Percentiles rank a stretch among this genome's conserved stretches.
These are phyloP conservation scores for Nannobrachium achirus DNA, from an alignment of 2,113 vertebrate species.

Conservation along the genomic window DNA sequence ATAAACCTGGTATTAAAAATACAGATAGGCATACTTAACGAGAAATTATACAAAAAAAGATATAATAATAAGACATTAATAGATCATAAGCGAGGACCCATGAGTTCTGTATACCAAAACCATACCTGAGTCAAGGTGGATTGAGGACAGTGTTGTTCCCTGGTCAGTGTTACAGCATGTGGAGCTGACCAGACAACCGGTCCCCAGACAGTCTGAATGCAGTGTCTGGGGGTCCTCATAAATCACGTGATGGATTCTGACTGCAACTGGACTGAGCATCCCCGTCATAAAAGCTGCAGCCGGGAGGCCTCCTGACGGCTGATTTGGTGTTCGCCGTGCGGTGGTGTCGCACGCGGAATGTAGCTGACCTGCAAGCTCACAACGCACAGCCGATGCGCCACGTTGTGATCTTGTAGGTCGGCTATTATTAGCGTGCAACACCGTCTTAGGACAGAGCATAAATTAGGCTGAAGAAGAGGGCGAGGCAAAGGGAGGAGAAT, in stretches of 20 bases:
- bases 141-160: not conserved
- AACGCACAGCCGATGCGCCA: no score
- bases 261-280: not conserved
- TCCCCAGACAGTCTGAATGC: not conserved
- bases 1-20: not conserved
- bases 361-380: no score
- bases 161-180: not conserved
- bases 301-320: not conserved
- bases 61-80: no score
- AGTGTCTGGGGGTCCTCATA: not conserved
- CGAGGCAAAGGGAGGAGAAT: not conserved
- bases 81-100: not conserved
- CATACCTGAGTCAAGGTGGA: not conserved
- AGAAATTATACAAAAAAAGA: no score
- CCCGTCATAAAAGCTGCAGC: not conserved
- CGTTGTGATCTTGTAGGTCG: no score
- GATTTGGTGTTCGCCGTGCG: no score
- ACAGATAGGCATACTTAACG: not conserved
- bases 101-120: not conserved
- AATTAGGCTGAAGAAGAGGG: not conserved
- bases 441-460: not conserved
- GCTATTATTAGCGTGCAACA: no score
- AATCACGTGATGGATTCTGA: constrained; percentile 1
- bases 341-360: no score
- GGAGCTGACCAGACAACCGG: not conserved